Conservation (phyloP, 2,113 vertebrate species). For the Urocolius indicus region DNA sequence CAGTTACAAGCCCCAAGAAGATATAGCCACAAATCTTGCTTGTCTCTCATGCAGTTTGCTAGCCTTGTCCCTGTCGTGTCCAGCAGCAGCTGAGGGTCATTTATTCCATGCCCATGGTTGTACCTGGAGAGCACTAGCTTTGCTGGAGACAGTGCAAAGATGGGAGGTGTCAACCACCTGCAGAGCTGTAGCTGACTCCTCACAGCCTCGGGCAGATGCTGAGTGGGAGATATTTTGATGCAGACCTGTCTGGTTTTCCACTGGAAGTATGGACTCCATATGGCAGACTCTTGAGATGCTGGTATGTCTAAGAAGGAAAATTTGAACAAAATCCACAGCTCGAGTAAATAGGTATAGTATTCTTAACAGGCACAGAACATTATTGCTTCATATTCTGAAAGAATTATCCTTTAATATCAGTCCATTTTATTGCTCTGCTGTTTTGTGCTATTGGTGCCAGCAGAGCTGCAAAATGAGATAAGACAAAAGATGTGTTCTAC, state of each 20-base stretch:
- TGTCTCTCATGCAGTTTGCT: neutral
- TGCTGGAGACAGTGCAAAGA: neutral
- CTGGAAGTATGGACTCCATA: fast-evolving
- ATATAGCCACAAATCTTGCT: neutral
- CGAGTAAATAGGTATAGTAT: neutral
- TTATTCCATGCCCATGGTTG: neutral
- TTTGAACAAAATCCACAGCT: neutral
- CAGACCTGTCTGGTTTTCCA: neutral
- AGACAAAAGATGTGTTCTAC: neutral
- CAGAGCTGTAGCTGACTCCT: neutral
- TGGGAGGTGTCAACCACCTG: neutral
- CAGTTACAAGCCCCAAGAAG: neutral
- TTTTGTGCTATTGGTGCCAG: neutral
- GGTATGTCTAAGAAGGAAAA: neutral
- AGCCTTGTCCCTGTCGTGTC: neutral
- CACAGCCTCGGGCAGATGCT: fast-evolving
- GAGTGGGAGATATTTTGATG: neutral
- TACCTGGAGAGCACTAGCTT: neutral
- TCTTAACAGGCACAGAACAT: neutral
- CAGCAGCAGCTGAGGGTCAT: neutral
- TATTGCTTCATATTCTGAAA: neutral
- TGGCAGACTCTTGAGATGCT: fast-evolving
- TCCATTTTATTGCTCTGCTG: neutral
- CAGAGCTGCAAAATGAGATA: neutral
- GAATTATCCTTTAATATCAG: neutral